Evolutionary conservation across 2,888 invertebrate genomes (phyloP), one percentile per base, ranked within the genome.

Genomic region (Dryobotodes eremita): DNA sequence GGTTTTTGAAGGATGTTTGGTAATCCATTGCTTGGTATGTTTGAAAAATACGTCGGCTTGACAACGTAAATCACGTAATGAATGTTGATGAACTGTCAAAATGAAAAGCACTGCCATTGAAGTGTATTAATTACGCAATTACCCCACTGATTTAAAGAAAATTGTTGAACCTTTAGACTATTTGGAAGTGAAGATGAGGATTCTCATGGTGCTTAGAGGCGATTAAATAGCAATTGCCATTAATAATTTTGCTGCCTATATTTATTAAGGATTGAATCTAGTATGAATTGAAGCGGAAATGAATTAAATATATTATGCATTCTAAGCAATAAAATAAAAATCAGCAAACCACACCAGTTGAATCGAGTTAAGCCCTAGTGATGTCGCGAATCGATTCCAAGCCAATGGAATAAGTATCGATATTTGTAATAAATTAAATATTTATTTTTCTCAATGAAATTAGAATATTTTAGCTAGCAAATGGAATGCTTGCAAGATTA

Each of bases 401-500:
- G 57, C 65, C 70, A 72, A 59, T 74, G 59, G 71, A 72, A 75
- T 48, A 75, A 66, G 42, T 72, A 83, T 87, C 81, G 86, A 80
- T 81, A 72, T 75, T 80, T 85, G 80, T 86, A 77, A 79, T 83
- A 77, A 79, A 64, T 62, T 74, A 79, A 78, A 77, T 89, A 86
- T 89, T 89, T 89, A 85, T 88, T 86, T 80, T 84, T 88, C 69
- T 79, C 73, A 68, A 79, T 84, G 64, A 82, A 84, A 79, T 81
- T 75, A 83, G 80, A 69, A 70, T 87, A 72, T 86, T 75, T 81
- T 77, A 77, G 83, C 85, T 83, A 82, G 83, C 83, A 75, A 87
- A 80, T 80, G 20, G 42, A 80, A 84, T 88, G 86, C 86, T 88
- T 85, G 86, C 84, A 81, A 77, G 65, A 66, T 84, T 82, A 68